These are phyloP conservation scores for Ferdinandea cuprea DNA, from an alignment of 2,888 invertebrate genomes.

Conservation along the genomic window DNA sequence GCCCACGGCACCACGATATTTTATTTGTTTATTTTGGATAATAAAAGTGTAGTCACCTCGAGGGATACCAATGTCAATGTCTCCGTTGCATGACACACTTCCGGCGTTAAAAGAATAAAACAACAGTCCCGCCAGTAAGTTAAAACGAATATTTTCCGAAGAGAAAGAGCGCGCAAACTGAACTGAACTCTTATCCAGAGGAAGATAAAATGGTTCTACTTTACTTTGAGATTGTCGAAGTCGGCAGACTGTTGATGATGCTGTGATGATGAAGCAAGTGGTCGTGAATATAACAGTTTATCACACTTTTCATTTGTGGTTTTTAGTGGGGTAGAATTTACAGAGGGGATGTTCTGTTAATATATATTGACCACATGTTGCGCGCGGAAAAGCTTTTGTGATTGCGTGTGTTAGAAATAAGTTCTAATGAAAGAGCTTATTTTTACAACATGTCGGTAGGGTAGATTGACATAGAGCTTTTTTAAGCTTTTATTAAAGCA, in stretches of 20 bases:
- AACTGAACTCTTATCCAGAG: slow-evolving; percentile 27
- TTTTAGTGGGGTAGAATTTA: not conserved
- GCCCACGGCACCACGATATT: not conserved
- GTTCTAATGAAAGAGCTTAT: not conserved
- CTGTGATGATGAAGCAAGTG: slow-evolving; percentile 41
- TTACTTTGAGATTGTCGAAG: not conserved
- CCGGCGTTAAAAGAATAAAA: slow-evolving; percentile 1
- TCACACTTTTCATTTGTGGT: not conserved
- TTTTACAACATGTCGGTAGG: too few relatives aligned
- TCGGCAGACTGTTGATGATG: slow-evolving; percentile 31
- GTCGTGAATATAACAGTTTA: slow-evolving; percentile 44
- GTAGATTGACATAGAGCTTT: too few relatives aligned
- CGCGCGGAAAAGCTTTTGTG: slow-evolving; percentile 2
- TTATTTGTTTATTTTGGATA: slow-evolving; percentile 10
- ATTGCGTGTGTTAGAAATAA: not conserved
- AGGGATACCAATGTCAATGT: slow-evolving; percentile 17
- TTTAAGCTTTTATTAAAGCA: not conserved
- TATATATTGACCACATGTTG: slow-evolving; percentile 35
- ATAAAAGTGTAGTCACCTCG: slow-evolving; percentile 12
- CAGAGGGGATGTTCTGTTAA: not conserved
- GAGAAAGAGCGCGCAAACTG: slow-evolving; percentile 11
- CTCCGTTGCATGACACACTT: slow-evolving; percentile 24
- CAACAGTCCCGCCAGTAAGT: not conserved
- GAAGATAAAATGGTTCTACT: slow-evolving; percentile 27
- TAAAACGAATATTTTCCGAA: not conserved